Evolutionary conservation across 2,113 vertebrate genomes (phyloP).

Genomic region (Cephalopholis sonnerati): DNA sequence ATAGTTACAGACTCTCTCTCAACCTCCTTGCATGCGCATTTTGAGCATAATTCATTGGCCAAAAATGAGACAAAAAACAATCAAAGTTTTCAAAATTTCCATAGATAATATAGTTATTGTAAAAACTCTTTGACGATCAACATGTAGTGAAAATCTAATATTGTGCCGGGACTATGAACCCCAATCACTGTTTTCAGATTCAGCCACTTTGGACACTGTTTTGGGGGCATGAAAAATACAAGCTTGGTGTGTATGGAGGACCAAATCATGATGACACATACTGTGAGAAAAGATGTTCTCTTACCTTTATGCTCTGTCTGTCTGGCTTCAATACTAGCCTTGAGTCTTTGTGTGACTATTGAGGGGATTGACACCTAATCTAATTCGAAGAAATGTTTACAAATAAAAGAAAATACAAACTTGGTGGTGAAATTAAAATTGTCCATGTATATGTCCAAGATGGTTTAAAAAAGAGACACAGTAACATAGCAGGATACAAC

Average conservation of each 20-base stretch:
- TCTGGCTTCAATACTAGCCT: not conserved
- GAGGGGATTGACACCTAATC: not conserved
- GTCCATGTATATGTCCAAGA: not conserved
- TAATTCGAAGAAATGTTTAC: not conserved
- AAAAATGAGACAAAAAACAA: too few relatives aligned
- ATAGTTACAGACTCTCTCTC: too few relatives aligned
- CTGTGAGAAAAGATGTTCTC: not conserved
- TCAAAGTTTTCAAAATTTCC: too few relatives aligned
- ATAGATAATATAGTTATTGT: too few relatives aligned
- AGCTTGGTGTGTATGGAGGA: not conserved
- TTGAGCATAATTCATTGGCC: too few relatives aligned
- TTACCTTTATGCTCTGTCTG: not conserved
- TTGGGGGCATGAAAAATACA: not conserved
- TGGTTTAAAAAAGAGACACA: too few relatives aligned
- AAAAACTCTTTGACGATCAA: too few relatives aligned
- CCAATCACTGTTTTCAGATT: not conserved
- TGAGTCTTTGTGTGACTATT: not conserved
- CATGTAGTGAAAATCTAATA: too few relatives aligned
- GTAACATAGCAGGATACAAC: too few relatives aligned
- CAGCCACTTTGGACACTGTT: too few relatives aligned
- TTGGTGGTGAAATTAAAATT: not conserved
- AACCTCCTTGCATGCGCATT: too few relatives aligned
- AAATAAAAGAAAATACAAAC: not conserved
- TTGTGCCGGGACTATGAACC: too few relatives aligned
- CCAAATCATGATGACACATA: not conserved